These are phyloP conservation scores for Muscicapa comitata DNA, from an alignment of 2,797 vertebrate species.

Conservation along the genomic window DNA sequence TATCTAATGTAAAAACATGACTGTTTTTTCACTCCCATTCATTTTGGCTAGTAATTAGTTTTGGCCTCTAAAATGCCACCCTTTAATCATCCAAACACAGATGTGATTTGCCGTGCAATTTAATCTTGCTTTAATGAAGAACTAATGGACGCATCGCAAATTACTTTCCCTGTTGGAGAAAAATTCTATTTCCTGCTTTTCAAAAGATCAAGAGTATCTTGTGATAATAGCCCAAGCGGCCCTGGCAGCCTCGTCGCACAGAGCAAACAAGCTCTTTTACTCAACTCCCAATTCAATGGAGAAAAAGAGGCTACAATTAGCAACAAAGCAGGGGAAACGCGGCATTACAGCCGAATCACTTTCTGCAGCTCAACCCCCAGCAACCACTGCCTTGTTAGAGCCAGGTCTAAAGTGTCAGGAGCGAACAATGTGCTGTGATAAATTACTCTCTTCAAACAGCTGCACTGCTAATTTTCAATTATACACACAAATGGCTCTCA, in stretches of 20 bases:
- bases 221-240: constrained; percentile 98
- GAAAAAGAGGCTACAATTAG: constrained; percentile 90
- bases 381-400: constrained; percentile 94
- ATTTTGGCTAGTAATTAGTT: constrained; percentile 99
- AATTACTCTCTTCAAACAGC: constrained; percentile 98
- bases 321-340: constrained; percentile 97
- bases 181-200: constrained; percentile 99
- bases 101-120: constrained; percentile 99
- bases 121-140: constrained; percentile 99
- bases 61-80: constrained; percentile 99
- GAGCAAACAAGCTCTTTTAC: constrained; percentile 99
- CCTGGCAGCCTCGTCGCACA: constrained; percentile 89
- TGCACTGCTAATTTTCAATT: constrained; percentile 99
- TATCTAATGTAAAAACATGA: constrained; percentile 99
- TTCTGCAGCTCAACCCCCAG: constrained; percentile 87
- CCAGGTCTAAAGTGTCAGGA: constrained; percentile 94
- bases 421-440: constrained; percentile 97
- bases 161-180: constrained; percentile 94
- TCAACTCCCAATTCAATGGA: constrained; percentile 97
- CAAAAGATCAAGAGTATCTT: constrained; percentile 99
- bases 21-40: constrained; percentile 99
- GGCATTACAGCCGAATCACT: constrained; percentile 88
- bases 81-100: constrained; percentile 99
- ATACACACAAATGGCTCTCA: constrained; percentile 97
- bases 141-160: constrained; percentile 99